Evolutionary conservation across 2,797 vertebrate species (phyloP).

Genomic region (Chaunax sp.): DNA sequence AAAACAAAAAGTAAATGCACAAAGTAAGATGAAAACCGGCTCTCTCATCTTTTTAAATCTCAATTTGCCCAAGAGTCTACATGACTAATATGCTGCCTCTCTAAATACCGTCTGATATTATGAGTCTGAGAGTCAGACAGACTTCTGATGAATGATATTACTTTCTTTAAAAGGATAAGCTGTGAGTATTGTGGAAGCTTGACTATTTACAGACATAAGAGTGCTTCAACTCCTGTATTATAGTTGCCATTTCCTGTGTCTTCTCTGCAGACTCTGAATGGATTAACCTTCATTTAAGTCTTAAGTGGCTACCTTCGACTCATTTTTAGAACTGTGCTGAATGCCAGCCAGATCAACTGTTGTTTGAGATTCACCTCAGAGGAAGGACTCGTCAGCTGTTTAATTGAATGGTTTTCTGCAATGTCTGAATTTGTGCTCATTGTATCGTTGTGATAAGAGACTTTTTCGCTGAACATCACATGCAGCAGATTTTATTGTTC

Average conservation of each 20-base stretch:
- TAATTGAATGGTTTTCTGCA: not conserved
- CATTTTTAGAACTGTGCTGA: not conserved
- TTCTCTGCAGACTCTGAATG: not conserved
- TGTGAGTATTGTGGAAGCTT: too few relatives aligned
- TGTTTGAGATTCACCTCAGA: not conserved
- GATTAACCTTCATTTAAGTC: not conserved
- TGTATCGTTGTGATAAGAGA: too few relatives aligned
- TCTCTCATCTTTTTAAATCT: too few relatives aligned
- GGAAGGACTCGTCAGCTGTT: too few relatives aligned
- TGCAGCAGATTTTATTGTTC: not conserved
- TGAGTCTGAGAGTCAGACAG: too few relatives aligned
- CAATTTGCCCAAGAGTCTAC: too few relatives aligned
- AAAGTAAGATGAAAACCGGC: too few relatives aligned
- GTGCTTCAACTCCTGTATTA: slow-evolving; percentile 2
- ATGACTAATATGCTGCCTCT: too few relatives aligned
- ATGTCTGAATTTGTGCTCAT: not conserved
- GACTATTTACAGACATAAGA: not conserved
- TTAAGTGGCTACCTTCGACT: not conserved
- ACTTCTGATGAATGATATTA: too few relatives aligned
- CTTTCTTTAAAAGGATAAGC: too few relatives aligned
- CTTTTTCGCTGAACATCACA: not conserved
- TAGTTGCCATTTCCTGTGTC: not conserved
- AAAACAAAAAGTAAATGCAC: too few relatives aligned
- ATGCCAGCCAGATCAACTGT: not conserved
- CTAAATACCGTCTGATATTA: too few relatives aligned